Base-by-base conservation (phyloP, 2,113 vertebrate species). In the Limanda limanda region DNA sequence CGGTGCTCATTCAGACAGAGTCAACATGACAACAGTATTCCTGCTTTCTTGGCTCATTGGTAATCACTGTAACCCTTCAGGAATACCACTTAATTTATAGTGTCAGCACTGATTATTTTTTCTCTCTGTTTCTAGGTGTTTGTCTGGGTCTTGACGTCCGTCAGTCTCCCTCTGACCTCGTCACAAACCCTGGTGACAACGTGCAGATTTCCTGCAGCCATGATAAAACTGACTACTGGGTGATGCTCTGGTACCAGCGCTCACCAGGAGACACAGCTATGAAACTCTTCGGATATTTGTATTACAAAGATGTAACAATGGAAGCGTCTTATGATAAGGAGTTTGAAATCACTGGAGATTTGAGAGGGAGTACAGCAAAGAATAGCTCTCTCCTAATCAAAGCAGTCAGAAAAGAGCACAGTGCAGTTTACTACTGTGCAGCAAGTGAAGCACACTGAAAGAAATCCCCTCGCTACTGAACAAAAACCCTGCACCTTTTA, bases 361-460 rank as follows among this genome's bases (percentile, higher is more conserved):
- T 52, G 20, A 9, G 20, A 20, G 20, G 20, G 8, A 21, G 10
- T 9, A 52, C 18, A 9, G 51, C 51, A 10, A 52, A 52, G 51
- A 88, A 76, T 0, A 52, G 55, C 21, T 83, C 79, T 5, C 72
- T 89, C 1, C 1, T 20, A 0, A 14, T 86, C 14, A 13, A 31
- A 2, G 2, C 18, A 0, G 15, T 24, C 17, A 40, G 15, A 40
- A 24, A n/a, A 13, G 37, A 81, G 18, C 56, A 87, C 64, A 83
- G 56, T 0, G 83, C 82, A 15, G 66, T 86, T 9, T 92, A 90
- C 61, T 91, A 86, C 74, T 91, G 91, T 89, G 88, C 90, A 75
- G 89, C 88, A 2, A 74, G 86, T 0, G 11, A 24, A 31, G 60
- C 89, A 91, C 92, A 47, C 9, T 35, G 55, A 55, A n/a, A 8